Conservation (phyloP, 2,113 vertebrate genomes). For the Hemiscyllium ocellatum region DNA sequence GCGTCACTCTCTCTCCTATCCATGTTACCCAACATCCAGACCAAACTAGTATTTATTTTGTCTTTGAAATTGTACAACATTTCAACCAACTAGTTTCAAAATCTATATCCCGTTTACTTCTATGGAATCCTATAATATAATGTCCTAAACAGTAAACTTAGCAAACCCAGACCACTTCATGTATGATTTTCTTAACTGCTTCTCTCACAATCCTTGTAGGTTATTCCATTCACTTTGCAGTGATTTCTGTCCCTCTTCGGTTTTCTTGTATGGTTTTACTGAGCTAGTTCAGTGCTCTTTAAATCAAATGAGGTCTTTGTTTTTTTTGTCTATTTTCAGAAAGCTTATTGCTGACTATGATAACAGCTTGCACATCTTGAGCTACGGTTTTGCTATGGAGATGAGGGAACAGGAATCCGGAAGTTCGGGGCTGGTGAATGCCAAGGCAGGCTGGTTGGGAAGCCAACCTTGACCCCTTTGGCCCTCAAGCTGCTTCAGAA, state of each 20-base stretch:
- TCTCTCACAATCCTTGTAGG: neutral
- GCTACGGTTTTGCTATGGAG: neutral
- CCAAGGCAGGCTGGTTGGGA: neutral
- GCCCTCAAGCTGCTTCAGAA: neutral
- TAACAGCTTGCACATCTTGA: neutral
- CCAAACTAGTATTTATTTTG: neutral
- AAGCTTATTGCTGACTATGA: neutral
- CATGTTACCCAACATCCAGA: neutral
- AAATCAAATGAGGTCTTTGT: neutral
- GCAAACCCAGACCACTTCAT: neutral
- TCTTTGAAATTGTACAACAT: neutral
- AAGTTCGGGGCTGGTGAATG: too few species aligned
- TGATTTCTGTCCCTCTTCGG: neutral
- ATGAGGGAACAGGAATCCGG: neutral
- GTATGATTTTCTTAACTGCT: neutral
- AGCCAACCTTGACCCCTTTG: too few species aligned
- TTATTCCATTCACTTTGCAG: neutral
- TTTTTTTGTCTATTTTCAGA: neutral
- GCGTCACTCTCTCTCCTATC: neutral
- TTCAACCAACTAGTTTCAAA: neutral
- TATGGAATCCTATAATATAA: neutral
- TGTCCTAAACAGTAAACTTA: neutral
- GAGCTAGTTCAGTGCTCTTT: neutral
- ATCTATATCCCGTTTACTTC: neutral
- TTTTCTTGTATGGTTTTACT: neutral